A percentile compares a stretch with the other conserved stretches of the same genome.
These are phyloP conservation scores for Eledone cirrhosa DNA, from an alignment of 2,888 invertebrate species.

Conservation along the genomic window DNA sequence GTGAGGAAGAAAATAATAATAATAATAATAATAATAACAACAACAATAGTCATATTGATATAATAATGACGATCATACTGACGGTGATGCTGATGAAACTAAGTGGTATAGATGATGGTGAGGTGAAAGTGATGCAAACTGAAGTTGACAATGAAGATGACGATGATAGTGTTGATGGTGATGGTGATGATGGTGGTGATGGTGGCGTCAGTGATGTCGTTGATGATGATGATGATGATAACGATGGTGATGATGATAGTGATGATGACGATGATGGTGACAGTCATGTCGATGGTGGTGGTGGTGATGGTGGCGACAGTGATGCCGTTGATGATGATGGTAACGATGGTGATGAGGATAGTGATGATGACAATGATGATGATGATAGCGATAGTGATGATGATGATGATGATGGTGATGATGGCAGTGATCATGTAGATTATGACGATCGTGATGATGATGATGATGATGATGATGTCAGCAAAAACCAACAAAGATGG, in stretches of 20 bases:
- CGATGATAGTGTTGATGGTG: too few relatives aligned
- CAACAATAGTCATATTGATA: too few relatives aligned
- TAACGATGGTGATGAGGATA: background rate
- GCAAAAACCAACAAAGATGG: background rate
- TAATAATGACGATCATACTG: too few relatives aligned
- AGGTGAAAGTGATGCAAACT: too few relatives aligned
- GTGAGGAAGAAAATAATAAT: too few relatives aligned
- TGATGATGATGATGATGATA: slow-evolving; percentile 2
- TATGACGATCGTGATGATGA: background rate
- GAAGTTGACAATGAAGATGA: too few relatives aligned
- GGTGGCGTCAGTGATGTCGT: background rate
- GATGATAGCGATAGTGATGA: background rate
- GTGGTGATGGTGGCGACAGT: background rate
- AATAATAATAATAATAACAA: too few relatives aligned
- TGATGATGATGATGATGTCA: background rate
- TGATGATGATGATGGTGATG: background rate
- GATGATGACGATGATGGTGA: background rate
- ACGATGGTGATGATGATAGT: background rate
- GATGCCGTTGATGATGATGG: too few relatives aligned
- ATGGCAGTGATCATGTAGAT: background rate
- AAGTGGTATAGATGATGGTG: too few relatives aligned
- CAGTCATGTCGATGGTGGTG: background rate
- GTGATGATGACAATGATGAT: background rate
- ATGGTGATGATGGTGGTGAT: background rate
- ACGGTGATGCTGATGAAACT: too few relatives aligned